A percentile compares a stretch with the other conserved stretches of the same genome.
These are phyloP conservation scores for Eudyptes chrysolophus DNA, from an alignment of 2,113 vertebrate genomes.

Conservation along the genomic window DNA sequence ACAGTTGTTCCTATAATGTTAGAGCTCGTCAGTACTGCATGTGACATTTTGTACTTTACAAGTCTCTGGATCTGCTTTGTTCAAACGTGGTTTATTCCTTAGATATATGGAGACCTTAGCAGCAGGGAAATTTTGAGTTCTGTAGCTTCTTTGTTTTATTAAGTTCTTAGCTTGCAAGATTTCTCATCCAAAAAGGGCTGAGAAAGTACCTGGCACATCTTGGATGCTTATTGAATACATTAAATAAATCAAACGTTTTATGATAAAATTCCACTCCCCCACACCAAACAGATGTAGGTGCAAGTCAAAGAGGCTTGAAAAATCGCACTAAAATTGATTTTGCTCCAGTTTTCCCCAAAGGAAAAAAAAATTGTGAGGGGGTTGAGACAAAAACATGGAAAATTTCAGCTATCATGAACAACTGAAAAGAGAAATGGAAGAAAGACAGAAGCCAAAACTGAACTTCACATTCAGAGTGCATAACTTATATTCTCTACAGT, in stretches of 20 bases:
- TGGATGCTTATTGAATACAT: conserved; percentile 60
- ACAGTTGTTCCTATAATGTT: not conserved
- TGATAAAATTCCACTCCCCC: conserved; percentile 62
- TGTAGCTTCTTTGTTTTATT: conserved; percentile 46
- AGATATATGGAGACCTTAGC: not conserved
- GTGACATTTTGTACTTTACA: not conserved
- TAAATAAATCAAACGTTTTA: conserved; percentile 65
- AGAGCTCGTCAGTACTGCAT: not conserved
- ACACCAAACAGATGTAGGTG: conserved; percentile 55
- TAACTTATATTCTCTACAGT: not conserved
- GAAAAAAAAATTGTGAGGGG: not conserved
- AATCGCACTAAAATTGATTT: conserved; percentile 56
- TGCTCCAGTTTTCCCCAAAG: conserved; percentile 64
- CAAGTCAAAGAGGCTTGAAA: conserved; percentile 51
- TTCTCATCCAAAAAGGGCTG: conserved; percentile 58
- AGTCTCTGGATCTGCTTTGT: not conserved
- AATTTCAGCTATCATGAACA: conserved; percentile 32
- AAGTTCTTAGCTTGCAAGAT: conserved; percentile 55
- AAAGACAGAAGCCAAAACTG: conserved; percentile 33
- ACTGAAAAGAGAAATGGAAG: conserved; percentile 14
- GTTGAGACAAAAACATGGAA: conserved; percentile 48
- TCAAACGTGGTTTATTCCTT: not conserved
- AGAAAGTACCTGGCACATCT: conserved; percentile 68
- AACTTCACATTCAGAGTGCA: not conserved
- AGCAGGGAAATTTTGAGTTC: not conserved